These are phyloP conservation scores for Microchirus variegatus DNA, from an alignment of 2,797 vertebrate species.

Conservation along the genomic window DNA sequence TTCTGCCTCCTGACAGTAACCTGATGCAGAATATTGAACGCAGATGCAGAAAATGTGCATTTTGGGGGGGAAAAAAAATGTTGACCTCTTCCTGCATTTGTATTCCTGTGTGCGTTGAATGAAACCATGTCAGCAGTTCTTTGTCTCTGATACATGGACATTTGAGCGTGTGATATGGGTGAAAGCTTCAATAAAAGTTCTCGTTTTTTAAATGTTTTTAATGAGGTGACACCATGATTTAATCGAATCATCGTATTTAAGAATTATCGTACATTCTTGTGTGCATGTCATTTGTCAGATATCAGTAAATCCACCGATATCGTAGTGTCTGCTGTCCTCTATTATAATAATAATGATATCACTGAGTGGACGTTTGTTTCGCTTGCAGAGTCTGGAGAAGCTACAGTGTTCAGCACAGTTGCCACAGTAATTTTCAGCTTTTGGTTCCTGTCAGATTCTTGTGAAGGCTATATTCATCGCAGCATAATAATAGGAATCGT, in stretches of 20 bases:
- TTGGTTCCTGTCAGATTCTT: conserved; percentile 36
- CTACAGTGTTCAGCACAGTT: conserved; percentile 19
- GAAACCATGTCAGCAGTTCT: not conserved
- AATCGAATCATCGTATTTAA: no score
- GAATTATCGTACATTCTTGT: no score
- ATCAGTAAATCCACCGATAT: no score
- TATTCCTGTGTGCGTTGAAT: not conserved
- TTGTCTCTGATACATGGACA: not conserved
- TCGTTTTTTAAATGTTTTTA: no score
- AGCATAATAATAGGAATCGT: conserved; percentile 33
- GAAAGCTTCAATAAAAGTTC: not conserved
- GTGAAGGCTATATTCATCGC: conserved; percentile 27
- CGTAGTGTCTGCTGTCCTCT: not conserved
- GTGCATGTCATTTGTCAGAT: no score
- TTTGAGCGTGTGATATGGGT: not conserved
- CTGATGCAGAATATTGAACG: not conserved
- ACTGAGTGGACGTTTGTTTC: conserved; percentile 9
- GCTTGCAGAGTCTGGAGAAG: conserved; percentile 7
- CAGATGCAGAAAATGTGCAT: not conserved
- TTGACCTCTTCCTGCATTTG: not conserved
- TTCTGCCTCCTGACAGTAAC: conserved; percentile 13
- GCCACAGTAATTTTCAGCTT: conserved; percentile 20
- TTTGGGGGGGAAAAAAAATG: not conserved
- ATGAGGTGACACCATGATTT: no score
- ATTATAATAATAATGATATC: not conserved